These are phyloP conservation scores for Drosophila gunungcola DNA, from an alignment of 1,140 invertebrate genomes.

Conservation along the genomic window DNA sequence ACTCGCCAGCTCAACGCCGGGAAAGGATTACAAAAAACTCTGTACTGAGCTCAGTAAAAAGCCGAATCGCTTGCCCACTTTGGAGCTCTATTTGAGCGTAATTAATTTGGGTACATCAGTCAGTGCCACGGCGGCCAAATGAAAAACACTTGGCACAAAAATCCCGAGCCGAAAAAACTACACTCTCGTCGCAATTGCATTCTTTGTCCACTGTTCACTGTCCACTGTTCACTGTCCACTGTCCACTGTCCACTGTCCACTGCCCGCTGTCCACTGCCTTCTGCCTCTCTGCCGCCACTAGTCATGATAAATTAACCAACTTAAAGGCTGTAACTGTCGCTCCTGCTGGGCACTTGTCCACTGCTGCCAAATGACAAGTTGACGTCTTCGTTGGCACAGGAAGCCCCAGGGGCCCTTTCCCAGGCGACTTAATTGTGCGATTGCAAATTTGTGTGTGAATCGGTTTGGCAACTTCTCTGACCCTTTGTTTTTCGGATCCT, in stretches of 20 bases:
- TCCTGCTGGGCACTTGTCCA: slow-evolving; percentile 12
- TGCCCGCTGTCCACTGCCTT: too few relatives aligned
- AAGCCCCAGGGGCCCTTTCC: slow-evolving; percentile 40
- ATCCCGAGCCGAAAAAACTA: slow-evolving; percentile 11
- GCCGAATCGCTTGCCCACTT: slow-evolving; percentile 31
- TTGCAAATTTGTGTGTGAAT: slow-evolving; percentile 62
- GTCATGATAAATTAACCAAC: slow-evolving; percentile 72
- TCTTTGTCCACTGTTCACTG: slow-evolving; percentile 10
- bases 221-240: not conserved
- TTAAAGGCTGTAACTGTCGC: slow-evolving; percentile 51
- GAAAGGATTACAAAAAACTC: slow-evolving; percentile 9
- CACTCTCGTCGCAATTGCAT: slow-evolving; percentile 53
- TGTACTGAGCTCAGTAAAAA: slow-evolving; percentile 2
- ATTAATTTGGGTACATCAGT: slow-evolving; percentile 76
- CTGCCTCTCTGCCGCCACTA: not conserved
- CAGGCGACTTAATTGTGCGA: slow-evolving; percentile 76
- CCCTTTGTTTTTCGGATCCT: slow-evolving; percentile 7
- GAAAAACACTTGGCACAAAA: slow-evolving; percentile 60
- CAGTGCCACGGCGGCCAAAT: slow-evolving; percentile 52
- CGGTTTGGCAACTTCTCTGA: slow-evolving; percentile 10
- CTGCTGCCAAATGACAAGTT: slow-evolving; percentile 66
- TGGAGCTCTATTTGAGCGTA: slow-evolving; percentile 76
- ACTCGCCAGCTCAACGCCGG: slow-evolving; percentile 55
- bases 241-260: too few relatives aligned
- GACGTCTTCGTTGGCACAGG: slow-evolving; percentile 70